A percentile compares a stretch with the other conserved stretches of the same genome.
Evolutionary conservation across 1,140 invertebrate genomes (phyloP).

Genomic region (Bradysia coprophila): DNA sequence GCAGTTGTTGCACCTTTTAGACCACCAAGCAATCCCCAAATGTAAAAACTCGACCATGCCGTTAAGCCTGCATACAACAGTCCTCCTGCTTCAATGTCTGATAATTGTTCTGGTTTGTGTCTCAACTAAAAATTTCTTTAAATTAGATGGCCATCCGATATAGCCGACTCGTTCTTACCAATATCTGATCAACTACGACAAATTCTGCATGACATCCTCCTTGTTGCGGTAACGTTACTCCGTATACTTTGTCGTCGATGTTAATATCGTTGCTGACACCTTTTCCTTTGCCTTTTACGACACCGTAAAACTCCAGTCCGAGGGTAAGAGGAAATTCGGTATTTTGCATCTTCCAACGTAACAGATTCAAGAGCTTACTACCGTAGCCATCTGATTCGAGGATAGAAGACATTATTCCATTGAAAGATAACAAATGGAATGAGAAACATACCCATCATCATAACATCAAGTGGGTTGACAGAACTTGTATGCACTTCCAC

Average conservation of each 20-base stretch:
- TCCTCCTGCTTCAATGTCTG: conserved; percentile 35
- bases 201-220: conserved; percentile 60
- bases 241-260: conserved; percentile 66
- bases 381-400: conserved; percentile 53
- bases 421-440: background rate
- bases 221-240: conserved; percentile 47
- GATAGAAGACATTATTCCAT: background rate
- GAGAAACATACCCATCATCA: conserved; percentile 49
- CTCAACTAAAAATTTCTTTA: conserved; percentile 20
- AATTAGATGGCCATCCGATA: background rate
- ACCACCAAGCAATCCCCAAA: conserved; percentile 26
- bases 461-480: conserved; percentile 81
- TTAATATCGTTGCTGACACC: conserved; percentile 32
- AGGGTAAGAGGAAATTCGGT: conserved; percentile 65
- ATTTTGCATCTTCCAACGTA: conserved; percentile 31
- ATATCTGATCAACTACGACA: conserved; percentile 37
- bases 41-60: conserved; percentile 62
- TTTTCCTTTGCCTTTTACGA: conserved; percentile 53
- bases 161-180: conserved; percentile 30
- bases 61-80: conserved; percentile 70
- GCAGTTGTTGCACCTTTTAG: conserved; percentile 10
- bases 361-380: conserved; percentile 38
- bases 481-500: conserved; percentile 65
- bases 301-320: conserved; percentile 73
- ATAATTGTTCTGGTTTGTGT: background rate